phyloP scores from a whole-genome alignment of 1,140 invertebrate species.

The Pemphigus obesinymphae region DNA sequence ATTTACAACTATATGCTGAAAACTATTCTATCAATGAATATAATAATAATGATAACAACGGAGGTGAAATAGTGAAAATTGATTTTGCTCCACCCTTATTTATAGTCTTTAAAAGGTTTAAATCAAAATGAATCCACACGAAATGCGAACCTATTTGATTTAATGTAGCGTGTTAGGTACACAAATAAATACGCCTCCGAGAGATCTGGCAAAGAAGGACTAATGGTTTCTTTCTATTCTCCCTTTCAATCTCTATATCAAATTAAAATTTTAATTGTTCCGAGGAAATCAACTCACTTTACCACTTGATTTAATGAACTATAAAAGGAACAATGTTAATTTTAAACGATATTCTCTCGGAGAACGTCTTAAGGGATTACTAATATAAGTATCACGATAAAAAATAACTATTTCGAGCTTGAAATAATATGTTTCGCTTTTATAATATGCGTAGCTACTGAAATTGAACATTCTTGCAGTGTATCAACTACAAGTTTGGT shows the following conservation, averaged over 20 bases:
- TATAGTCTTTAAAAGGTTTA: slow-evolving; percentile 9
- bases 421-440: neutral
- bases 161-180: slow-evolving; percentile 9
- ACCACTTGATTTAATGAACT: slow-evolving; percentile 17
- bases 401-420: neutral
- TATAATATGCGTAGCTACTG: neutral
- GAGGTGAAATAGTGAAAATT: neutral
- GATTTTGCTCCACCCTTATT: neutral
- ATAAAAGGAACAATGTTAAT: neutral
- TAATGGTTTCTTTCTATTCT: neutral
- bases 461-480: neutral
- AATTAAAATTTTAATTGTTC: slow-evolving; percentile 18
- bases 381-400: neutral
- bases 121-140: neutral
- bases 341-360: neutral
- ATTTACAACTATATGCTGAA: no score
- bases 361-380: neutral
- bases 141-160: neutral
- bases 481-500: neutral
- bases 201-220: neutral
- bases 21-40: no score
- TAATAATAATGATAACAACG: neutral
- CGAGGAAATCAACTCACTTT: neutral
- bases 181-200: slow-evolving; percentile 15
- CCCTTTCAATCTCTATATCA: neutral